Conservation (phyloP, 2,888 invertebrate species). For the Tricholauxania praeusta region DNA sequence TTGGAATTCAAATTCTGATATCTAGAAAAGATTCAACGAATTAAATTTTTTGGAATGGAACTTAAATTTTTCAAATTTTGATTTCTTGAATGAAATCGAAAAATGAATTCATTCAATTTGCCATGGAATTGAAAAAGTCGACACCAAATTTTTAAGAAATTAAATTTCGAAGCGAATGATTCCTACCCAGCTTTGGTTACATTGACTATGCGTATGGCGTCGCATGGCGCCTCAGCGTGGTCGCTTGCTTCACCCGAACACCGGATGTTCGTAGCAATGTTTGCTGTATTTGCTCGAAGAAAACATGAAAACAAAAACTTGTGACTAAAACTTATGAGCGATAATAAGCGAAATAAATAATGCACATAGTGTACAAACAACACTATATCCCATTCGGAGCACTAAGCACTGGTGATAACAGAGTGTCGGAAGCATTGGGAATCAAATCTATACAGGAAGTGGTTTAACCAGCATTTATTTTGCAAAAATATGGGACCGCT, state of each 20-base stretch:
- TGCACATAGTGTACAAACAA: background rate
- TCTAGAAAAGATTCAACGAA: no score
- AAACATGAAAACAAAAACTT: background rate
- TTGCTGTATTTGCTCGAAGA: background rate
- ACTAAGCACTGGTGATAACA: background rate
- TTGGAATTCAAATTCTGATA: no score
- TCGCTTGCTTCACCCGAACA: constrained; percentile 3
- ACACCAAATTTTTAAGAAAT: background rate
- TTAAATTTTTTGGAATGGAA: no score
- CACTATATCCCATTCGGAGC: background rate
- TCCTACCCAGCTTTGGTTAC: background rate
- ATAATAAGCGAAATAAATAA: constrained; percentile 10
- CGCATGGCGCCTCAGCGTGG: background rate
- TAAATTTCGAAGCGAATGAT: background rate
- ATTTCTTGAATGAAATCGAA: no score
- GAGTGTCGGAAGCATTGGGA: background rate
- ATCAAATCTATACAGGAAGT: no score
- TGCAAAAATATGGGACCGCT: no score
- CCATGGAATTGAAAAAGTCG: background rate
- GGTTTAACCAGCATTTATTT: no score
- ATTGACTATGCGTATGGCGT: background rate
- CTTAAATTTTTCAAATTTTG: no score
- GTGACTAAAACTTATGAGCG: constrained; percentile 4
- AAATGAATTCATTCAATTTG: background rate
- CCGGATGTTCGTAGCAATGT: background rate